These are phyloP conservation scores for Tachyglossus aculeatus DNA, from an alignment of 2,797 vertebrate species.

Conservation along the genomic window DNA sequence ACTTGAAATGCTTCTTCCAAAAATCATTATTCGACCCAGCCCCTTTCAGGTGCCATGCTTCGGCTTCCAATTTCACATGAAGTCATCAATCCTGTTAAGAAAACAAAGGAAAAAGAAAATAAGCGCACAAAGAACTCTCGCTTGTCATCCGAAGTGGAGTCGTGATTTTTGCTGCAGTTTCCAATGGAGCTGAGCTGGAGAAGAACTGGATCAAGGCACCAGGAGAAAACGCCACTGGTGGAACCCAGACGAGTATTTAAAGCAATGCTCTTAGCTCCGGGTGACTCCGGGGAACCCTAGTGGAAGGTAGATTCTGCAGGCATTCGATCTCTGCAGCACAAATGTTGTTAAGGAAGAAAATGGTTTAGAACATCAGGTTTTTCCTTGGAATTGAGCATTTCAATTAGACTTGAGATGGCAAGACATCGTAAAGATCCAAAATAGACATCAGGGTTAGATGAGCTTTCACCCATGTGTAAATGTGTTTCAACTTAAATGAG, in stretches of 20 bases:
- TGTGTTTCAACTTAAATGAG: too few relatives aligned
- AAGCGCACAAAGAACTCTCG: conserved; percentile 41
- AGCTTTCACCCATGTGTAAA: too few relatives aligned
- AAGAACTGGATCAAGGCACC: too few relatives aligned
- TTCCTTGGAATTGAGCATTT: too few relatives aligned
- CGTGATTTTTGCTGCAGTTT: not conserved
- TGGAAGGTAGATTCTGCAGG: not conserved
- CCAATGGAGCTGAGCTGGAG: too few relatives aligned
- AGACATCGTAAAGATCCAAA: too few relatives aligned
- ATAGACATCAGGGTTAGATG: too few relatives aligned
- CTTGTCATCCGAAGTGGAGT: conserved; percentile 12
- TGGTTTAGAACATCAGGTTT: too few relatives aligned
- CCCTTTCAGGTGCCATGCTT: conserved; percentile 6
- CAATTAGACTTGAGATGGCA: too few relatives aligned
- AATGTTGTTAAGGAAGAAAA: too few relatives aligned
- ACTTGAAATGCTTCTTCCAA: conserved; percentile 28
- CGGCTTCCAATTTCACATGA: conserved; percentile 30
- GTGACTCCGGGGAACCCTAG: conserved; percentile 17
- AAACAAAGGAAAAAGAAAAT: conserved; percentile 7
- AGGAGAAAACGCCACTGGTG: too few relatives aligned
- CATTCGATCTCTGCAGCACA: not conserved
- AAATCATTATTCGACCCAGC: conserved; percentile 16
- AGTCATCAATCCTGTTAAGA: conserved; percentile 22
- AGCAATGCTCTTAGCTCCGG: conserved; percentile 19
- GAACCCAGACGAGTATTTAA: not conserved